phyloP scores from a whole-genome alignment of 2,888 invertebrate genomes.

The Trissonchulus latispiculum region DNA sequence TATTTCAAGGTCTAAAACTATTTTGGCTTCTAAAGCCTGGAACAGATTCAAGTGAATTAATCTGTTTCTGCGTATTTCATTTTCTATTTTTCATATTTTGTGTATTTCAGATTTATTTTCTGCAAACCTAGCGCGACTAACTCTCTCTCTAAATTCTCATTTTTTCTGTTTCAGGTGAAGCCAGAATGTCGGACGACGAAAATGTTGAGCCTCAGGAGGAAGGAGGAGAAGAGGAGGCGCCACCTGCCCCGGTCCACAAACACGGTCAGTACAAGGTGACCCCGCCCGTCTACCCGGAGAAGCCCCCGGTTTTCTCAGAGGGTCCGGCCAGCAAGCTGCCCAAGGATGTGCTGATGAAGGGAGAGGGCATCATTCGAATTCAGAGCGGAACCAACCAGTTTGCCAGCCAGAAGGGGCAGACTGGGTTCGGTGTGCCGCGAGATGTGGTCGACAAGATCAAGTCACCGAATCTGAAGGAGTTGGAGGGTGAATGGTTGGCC shows the following conservation, averaged over 20 bases:
- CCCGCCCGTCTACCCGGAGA: not conserved
- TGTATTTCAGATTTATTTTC: too few species aligned
- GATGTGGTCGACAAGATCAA: conserved; percentile 42
- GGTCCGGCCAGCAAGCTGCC: not conserved
- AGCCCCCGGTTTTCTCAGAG: not conserved
- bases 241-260: not conserved
- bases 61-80: too few species aligned
- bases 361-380: conserved; percentile 29
- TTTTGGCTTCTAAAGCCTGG: too few species aligned
- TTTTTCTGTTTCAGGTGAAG: not conserved
- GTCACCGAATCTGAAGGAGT: conserved; percentile 38
- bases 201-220: not conserved
- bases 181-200: not conserved
- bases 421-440: conserved; percentile 41
- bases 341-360: conserved; percentile 11
- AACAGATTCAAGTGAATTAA: too few species aligned
- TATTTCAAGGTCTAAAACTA: too few species aligned
- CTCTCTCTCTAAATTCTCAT: too few species aligned
- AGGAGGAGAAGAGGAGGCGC: not conserved
- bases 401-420: conserved; percentile 41
- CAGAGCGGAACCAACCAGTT: conserved; percentile 44
- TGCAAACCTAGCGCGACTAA: too few species aligned
- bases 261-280: not conserved
- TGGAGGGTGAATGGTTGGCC: conserved; percentile 41
- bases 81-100: too few species aligned